Evolutionary conservation across 2,888 invertebrate genomes (phyloP), one percentile per base, ranked within the genome.

Genomic region (Oxycera nigricornis): DNA sequence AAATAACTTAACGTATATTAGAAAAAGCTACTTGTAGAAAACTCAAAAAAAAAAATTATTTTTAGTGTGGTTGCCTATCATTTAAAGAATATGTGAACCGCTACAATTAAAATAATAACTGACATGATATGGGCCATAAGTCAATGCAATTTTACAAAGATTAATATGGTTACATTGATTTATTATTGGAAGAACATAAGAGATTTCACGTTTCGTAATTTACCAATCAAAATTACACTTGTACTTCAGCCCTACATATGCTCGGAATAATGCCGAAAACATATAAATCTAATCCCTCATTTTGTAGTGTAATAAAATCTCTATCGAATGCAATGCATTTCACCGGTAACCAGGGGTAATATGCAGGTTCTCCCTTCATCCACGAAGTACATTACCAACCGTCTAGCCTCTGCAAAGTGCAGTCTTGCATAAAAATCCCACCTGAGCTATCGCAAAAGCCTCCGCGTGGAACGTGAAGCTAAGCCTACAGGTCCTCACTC

Each of bases 391-490:
- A 59, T 59, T 65, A 50, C 67, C 17, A 46, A 55, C 55, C 55
- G 55, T 20, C 55, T 20, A 55, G 24, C 55, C 7, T 17, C 68
- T 52, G 50, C 67, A 55, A 70, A 52, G 35, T 70, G 70, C 70
- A 70, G 70, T 55, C 70, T 70, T 70, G 70, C 70, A 70, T 70
- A 70, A 70, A 35, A 70, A 55, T 52, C 55, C 55, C 70, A 70
- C 46, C 55, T 70, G 20, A 55, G 70, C 70, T 31, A 31, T 31
- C 35, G 62, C 39, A 17, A 59, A 35, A 20, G 20, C 35, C 62
- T 31, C 62, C 28, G 30, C 59, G 30, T 41, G 39, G 6, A 41
- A 39, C 30, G 22, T 14, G 59, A 41, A 41, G n/a, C 67, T 68
- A 68, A 50, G 68, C 68, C 68, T 68, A 65, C 65, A 20, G 4